Evolutionary conservation across 2,888 invertebrate genomes (phyloP), one percentile per base, ranked within the genome.

Genomic region (Andricus quercusramuli): DNA sequence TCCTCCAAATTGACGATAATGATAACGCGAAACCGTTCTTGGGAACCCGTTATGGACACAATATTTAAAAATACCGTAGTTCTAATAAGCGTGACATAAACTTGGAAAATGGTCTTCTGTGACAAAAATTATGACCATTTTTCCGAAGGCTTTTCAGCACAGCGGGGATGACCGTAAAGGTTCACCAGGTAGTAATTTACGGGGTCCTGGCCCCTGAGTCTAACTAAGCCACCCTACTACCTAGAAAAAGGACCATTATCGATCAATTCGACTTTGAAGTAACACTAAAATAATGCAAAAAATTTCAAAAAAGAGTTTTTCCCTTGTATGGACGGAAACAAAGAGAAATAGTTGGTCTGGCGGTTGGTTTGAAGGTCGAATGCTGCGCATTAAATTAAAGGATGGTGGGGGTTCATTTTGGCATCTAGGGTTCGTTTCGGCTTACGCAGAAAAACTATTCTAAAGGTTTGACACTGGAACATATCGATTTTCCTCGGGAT

Each of bases 401-500:
- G 6, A 8, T 5, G 20, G 32, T 20, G 51, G n/a, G 74, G n/a
- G 29, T 62, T 56, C n/a, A 74, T 74, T 74, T 74, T 56, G 74
- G 15, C 13, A 74, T 74, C 56, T 11, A 56, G 74, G 56, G 74
- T 22, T 62, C 17, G 25, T 62, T 62, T 62, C 25, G 62, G 4
- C 29, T 74, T 32, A 74, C 32, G 51, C n/a, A 37, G 56, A 56
- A 74, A 56, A n/a, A 79, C 82, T 80, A 78, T 74, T 77, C 41
- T 44, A 79, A 77, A 82, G 83, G 82, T 88, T 89, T 87, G 87
- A 86, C 89, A 90, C 88, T 88, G 90, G 91, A 86, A 88, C 82
- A 85, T 92, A 92, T 92, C 91, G 92, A 92, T 92, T 92, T 91
- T 91, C 86, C 86, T 87, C 85, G 87, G 80, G 87, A 89, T 90